Percentiles rank a stretch among this genome's conserved stretches.
Evolutionary conservation across 2,888 invertebrate species (phyloP).

Genomic region (Operophtera brumata): DNA sequence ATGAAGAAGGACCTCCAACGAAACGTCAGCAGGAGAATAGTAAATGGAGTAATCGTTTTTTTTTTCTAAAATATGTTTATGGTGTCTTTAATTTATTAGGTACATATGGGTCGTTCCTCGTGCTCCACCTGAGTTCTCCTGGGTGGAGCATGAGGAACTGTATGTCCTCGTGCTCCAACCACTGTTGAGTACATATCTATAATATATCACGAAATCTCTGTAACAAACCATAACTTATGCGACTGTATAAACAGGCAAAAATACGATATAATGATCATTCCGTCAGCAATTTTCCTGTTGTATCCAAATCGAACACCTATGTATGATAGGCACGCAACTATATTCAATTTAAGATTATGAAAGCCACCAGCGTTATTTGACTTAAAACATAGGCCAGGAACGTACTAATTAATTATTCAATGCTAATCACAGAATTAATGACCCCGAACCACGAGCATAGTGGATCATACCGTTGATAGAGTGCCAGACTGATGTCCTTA

Average conservation of each 20-base stretch:
- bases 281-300: constrained; percentile 11
- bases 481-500: constrained; percentile 66
- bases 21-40: no score
- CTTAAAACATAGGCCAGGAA: background rate
- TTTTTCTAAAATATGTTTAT: no score
- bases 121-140: no score
- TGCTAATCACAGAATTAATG: constrained; percentile 61
- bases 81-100: no score
- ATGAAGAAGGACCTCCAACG: no score
- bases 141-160: no score
- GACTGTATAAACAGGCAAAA: constrained; percentile 8
- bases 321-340: constrained; percentile 5
- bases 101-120: no score
- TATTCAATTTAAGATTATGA: constrained; percentile 2
- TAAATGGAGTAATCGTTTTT: no score
- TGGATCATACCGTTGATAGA: constrained; percentile 59
- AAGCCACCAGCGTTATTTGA: background rate
- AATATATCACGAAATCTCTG: background rate
- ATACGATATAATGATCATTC: background rate
- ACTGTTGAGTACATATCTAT: no score
- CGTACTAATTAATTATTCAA: constrained; percentile 53
- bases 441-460: constrained; percentile 41
- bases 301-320: constrained; percentile 3
- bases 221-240: constrained; percentile 7
- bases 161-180: no score